phyloP scores from a whole-genome alignment of 2,113 vertebrate species.

The Mionectes macconnelli region DNA sequence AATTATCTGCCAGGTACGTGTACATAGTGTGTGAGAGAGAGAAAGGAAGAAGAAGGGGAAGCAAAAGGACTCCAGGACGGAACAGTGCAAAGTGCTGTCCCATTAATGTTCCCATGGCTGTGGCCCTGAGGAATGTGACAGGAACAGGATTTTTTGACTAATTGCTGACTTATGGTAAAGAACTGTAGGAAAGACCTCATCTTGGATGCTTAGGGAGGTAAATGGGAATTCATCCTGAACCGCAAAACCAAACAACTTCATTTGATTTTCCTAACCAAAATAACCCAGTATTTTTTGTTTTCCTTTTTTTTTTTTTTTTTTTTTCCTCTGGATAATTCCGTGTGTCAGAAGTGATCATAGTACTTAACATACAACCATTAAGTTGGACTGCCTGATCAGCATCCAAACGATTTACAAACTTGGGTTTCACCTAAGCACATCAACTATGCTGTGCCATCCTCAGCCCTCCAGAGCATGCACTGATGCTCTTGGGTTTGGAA shows the following conservation, averaged over 20 bases:
- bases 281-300: neutral
- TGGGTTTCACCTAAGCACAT: neutral
- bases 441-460: neutral
- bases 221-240: neutral
- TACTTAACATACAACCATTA: neutral
- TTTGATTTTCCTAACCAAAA: neutral
- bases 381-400: neutral
- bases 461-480: neutral
- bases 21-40: neutral
- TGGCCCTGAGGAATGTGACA: neutral
- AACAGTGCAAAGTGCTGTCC: neutral
- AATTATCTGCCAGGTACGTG: neutral
- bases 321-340: neutral
- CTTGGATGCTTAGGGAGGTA: neutral
- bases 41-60: neutral
- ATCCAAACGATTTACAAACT: neutral
- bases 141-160: neutral
- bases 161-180: neutral
- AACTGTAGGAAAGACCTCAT: neutral
- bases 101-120: neutral
- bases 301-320: too few relatives aligned
- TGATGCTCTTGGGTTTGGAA: constrained; percentile 1
- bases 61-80: neutral
- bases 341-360: neutral
- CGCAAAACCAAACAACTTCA: neutral